Base-by-base conservation (phyloP, 2,113 vertebrate species). In the Eretmochelys imbricata region DNA sequence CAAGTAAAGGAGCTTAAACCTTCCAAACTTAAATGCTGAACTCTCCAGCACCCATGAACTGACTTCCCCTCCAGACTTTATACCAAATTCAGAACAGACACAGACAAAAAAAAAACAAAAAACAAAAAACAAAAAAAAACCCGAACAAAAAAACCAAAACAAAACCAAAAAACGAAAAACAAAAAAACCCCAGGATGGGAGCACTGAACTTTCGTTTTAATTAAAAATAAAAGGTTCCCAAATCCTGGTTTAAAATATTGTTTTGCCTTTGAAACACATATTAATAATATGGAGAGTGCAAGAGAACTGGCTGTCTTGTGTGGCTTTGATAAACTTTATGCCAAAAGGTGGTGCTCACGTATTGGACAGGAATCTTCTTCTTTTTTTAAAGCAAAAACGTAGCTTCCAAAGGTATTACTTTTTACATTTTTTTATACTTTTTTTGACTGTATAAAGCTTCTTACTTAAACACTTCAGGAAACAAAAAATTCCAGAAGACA, bases 1-100 rank as follows among this genome's bases (percentile, higher is more conserved):
- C 99, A 99, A 98, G 99, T 99, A 95, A 99, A 99, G 98, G 99
- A 99, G 97, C 98, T 99, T 91, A 99, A 99, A 98, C 99, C 99
- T 50, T 98, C 99, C 97, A 99, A 99, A 98, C 98, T 99, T 96
- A 99, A 99, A 95, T 99, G 99, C 97, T 98, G 96, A 98, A 96
- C 95, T 82, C 91, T 93, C 72, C 94, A 89, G 0, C 89, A 72
- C 91, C 87, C 38, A 89, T 59, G 95, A 96, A 96, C 97, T 94
- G 93, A 92, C 91, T 12, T 8, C 20, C 78, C 59, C 85, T 90
- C 94, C 72, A 82, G 90, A 76, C 91, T 97, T 82, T 89, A 89
- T 86, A 91, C 51, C 96, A 59, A 97, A 97, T 94, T 13, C 86
- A 90, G n/a, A 90, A 89, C 54, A 89, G 93, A 97, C 93, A 95